These are phyloP conservation scores for Cremastinae sp. DNA, from an alignment of 2,888 invertebrate species.

Conservation along the genomic window DNA sequence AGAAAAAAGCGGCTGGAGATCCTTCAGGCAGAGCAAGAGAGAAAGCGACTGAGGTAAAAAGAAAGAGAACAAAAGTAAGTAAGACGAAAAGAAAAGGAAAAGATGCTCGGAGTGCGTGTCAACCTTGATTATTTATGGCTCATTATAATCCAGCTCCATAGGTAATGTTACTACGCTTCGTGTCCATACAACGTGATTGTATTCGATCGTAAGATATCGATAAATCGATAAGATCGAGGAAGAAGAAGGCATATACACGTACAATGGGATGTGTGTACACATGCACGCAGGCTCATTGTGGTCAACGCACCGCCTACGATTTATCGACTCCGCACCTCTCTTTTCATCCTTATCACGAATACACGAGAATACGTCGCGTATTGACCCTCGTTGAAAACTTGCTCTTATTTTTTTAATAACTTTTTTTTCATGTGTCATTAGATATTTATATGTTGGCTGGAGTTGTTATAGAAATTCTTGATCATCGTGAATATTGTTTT, in stretches of 20 bases:
- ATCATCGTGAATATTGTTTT: too few species aligned
- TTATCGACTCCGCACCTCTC: slow-evolving; percentile 18
- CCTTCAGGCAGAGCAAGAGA: too few species aligned
- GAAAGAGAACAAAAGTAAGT: slow-evolving; percentile 4
- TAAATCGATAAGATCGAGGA: slow-evolving; percentile 63
- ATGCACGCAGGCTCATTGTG: slow-evolving; percentile 72
- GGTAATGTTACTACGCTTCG: slow-evolving; percentile 7
- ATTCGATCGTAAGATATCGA: slow-evolving; percentile 66
- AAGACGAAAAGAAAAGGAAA: slow-evolving; percentile 33
- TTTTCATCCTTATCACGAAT: slow-evolving; percentile 1
- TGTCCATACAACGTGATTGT: slow-evolving; percentile 52
- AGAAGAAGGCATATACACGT: too few species aligned
- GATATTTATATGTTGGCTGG: too few species aligned
- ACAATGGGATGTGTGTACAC: slow-evolving; percentile 59
- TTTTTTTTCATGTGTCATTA: slow-evolving; percentile 5
- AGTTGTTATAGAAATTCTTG: neutral
- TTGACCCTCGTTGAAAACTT: slow-evolving; percentile 1
- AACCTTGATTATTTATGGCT: slow-evolving; percentile 74
- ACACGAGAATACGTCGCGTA: neutral
- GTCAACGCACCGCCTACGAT: slow-evolving; percentile 60
- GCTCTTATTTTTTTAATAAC: slow-evolving; percentile 6
- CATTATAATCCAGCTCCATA: slow-evolving; percentile 72
- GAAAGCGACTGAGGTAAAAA: neutral
- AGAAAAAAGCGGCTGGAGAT: too few species aligned
- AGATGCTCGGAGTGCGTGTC: slow-evolving; percentile 64